Base-by-base conservation (phyloP, 1,140 invertebrate genomes). In the Heliconius hermathena region DNA sequence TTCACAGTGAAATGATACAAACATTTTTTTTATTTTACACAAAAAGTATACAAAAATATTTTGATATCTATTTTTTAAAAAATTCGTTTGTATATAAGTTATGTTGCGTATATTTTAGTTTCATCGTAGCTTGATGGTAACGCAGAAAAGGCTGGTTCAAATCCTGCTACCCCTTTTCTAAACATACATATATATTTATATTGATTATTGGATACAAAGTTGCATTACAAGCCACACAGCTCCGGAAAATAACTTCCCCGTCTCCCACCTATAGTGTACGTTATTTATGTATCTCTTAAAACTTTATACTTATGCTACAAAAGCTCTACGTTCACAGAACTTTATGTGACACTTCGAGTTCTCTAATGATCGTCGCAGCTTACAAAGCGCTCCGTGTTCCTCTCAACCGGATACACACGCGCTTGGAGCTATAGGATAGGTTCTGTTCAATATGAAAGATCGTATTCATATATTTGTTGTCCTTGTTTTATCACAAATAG, bases 351-450 rank as follows among this genome's bases (percentile, higher is more conserved):
- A 66, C 3, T 66, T 66, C 26, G 3, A 66, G 60, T 66, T 66
- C 26, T 66, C 60, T 66, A 66, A 66, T 66, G 60, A 66, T 66
- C 60, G 60, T 66, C 22, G 60, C 22, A 66, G 26, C 60, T 66
- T 66, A 66, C 60, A 29, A 5, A 66, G 60, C 26, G 60, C 60
- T 66, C 26, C 16, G 60, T 57, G 54, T 57, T 22, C 54, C n/a
- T 6, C 54, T 57, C 8, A 57, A 57, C 60, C 26, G 60, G 26
- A 29, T 29, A 29, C 60, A 66, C 60, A 29, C 1, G 9, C n/a
- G n/a, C 18, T 8, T 22, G n/a, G 20, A 9, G 6, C 22, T 57
- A 57, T 57, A 57, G 6, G 52, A 54, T 46, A 46, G 41, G 11
- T 11, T 2, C 52, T 18, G 52, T 54, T 54, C 52, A 54, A n/a